A percentile compares a stretch with the other conserved stretches of the same genome.
Conservation (phyloP, 2,888 invertebrate genomes). For the Andrena bucephala region DNA sequence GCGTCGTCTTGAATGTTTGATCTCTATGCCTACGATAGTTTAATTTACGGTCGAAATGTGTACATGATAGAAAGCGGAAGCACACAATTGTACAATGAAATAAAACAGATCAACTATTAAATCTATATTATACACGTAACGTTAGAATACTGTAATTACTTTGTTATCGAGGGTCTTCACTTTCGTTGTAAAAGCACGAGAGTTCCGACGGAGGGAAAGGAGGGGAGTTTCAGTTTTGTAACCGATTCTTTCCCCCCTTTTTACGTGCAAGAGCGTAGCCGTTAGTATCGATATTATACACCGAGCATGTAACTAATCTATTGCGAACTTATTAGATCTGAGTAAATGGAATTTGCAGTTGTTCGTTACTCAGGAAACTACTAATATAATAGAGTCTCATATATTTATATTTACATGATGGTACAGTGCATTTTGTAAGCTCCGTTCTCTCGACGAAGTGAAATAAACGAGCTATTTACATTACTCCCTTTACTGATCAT, state of each 20-base stretch:
- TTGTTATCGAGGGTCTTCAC: conserved; percentile 43
- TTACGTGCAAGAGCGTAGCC: background rate
- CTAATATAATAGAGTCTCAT: conserved; percentile 38
- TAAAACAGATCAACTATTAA: conserved; percentile 20
- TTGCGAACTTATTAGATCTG: conserved; percentile 26
- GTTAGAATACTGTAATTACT: conserved; percentile 46
- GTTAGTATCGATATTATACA: conserved; percentile 4
- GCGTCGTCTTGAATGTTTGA: conserved; percentile 46
- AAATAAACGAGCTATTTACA: conserved; percentile 64
- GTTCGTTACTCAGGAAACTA: conserved; percentile 48
- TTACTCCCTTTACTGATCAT: conserved; percentile 8
- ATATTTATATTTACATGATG: conserved; percentile 59
- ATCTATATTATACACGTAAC: conserved; percentile 25
- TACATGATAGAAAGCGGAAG: conserved; percentile 24
- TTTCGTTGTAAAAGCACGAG: conserved; percentile 30
- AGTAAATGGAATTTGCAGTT: conserved; percentile 28
- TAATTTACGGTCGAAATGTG: conserved; percentile 40
- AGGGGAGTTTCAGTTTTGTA: conserved; percentile 27
- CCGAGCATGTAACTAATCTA: background rate
- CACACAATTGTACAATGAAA: conserved; percentile 21
- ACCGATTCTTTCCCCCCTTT: background rate
- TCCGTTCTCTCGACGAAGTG: conserved; percentile 22
- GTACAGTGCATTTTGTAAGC: conserved; percentile 50
- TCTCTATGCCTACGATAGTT: conserved; percentile 41
- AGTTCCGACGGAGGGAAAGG: background rate